These are phyloP conservation scores for Argentina silus DNA, from an alignment of 2,797 vertebrate genomes.

Conservation along the genomic window DNA sequence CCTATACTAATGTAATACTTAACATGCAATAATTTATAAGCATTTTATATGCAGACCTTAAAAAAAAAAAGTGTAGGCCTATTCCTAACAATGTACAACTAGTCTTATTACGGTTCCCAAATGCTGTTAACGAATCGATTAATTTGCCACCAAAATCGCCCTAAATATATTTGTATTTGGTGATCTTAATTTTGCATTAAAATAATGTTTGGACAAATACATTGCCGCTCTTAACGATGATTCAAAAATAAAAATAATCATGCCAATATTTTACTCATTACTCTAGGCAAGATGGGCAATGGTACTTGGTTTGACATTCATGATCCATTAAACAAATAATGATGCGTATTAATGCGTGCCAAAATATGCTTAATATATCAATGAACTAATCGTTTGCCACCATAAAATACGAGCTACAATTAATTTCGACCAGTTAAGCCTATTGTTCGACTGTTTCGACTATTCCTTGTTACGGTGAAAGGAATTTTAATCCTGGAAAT, in stretches of 20 bases:
- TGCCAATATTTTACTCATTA: not conserved
- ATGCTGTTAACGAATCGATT: not conserved
- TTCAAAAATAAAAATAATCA: too few species aligned
- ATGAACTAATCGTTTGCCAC: not conserved
- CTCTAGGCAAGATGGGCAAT: too few species aligned
- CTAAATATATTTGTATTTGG: not conserved
- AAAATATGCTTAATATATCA: not conserved
- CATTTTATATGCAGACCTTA: not conserved
- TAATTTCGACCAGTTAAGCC: not conserved
- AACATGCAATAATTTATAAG: not conserved
- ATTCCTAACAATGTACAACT: not conserved
- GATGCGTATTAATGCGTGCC: not conserved
- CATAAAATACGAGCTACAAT: not conserved
- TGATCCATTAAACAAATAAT: not conserved
- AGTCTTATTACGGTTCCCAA: too few species aligned
- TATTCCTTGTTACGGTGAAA: conserved; percentile 27
- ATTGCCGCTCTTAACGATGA: too few species aligned
- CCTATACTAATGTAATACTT: not conserved
- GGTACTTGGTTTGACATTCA: not conserved
- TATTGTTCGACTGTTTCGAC: not conserved
- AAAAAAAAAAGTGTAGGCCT: not conserved
- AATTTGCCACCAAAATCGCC: not conserved
- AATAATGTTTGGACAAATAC: not conserved
- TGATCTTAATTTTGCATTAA: not conserved
- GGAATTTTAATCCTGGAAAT: conserved; percentile 60